Evolutionary conservation across 2,888 invertebrate species (phyloP).

Genomic region (Crossocerus cetratus): DNA sequence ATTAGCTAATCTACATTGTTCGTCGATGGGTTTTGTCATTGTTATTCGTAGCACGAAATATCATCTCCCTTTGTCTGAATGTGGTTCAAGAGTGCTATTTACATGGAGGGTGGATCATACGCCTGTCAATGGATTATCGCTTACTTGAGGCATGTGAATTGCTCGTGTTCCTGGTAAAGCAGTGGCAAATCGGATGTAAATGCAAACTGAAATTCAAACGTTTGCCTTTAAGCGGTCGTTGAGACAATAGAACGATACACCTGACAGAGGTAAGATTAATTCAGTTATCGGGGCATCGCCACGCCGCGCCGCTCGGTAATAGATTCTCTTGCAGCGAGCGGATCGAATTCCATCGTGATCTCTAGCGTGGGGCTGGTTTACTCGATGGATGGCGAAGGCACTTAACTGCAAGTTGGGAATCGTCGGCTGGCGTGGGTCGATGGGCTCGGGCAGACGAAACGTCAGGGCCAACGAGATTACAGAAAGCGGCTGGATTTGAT

Average conservation of each 20-base stretch:
- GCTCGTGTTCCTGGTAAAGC: too few species aligned
- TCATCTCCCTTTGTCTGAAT: too few species aligned
- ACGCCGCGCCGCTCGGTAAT: not conserved
- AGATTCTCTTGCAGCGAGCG: constrained; percentile 9
- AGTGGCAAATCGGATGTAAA: too few species aligned
- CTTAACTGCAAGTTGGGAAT: constrained; percentile 8
- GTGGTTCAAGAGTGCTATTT: too few species aligned
- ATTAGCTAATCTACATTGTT: constrained; percentile 45
- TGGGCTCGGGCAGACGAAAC: not conserved
- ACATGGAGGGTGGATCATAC: too few species aligned
- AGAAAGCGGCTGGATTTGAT: constrained; percentile 37
- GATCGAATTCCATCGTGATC: constrained; percentile 16
- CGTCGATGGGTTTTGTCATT: constrained; percentile 27
- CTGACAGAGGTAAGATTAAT: constrained; percentile 7
- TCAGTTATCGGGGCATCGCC: constrained; percentile 28
- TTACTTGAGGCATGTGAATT: too few species aligned
- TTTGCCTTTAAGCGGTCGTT: not conserved
- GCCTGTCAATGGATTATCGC: too few species aligned
- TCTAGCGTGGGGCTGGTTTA: not conserved
- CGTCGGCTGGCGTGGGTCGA: too few species aligned
- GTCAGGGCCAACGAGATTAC: constrained; percentile 20
- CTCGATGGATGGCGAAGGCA: too few species aligned
- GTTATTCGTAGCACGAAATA: not conserved
- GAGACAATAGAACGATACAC: not conserved
- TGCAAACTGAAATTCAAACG: too few species aligned